phyloP scores from a whole-genome alignment of 1,140 invertebrate species.

The Cherax quadricarinatus region DNA sequence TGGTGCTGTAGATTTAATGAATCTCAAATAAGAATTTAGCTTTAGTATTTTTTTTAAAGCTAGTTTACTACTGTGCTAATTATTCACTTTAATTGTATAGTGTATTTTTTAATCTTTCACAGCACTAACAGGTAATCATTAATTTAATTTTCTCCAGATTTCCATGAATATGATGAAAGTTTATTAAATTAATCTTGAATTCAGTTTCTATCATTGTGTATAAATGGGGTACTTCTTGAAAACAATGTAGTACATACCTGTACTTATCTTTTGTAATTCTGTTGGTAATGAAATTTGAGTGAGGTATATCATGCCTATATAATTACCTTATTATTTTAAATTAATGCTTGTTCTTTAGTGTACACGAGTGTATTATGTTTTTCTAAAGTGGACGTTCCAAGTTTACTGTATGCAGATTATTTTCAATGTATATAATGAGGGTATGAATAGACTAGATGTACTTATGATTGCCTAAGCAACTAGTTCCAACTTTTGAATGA shows the following conservation, averaged over 20 bases:
- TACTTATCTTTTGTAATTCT: background rate
- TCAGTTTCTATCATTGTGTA: background rate
- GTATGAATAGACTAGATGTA: constrained; percentile 21
- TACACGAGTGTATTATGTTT: background rate
- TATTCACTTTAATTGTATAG: no score
- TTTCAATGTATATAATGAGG: constrained; percentile 27
- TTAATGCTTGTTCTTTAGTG: background rate
- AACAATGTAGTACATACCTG: background rate
- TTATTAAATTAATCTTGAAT: background rate
- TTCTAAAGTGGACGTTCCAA: constrained; percentile 1
- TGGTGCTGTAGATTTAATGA: constrained; percentile 15
- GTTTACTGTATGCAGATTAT: background rate
- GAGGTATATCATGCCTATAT: background rate
- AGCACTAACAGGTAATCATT: no score
- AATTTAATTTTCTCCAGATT: background rate
- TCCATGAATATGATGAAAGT: background rate
- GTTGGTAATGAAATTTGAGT: background rate
- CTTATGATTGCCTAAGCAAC: constrained; percentile 7
- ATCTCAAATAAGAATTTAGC: background rate
- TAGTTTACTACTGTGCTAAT: background rate
- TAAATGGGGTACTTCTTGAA: background rate
- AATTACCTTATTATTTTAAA: background rate
- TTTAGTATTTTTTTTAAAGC: background rate
- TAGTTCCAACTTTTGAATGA: background rate
- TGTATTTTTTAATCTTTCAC: no score